These are phyloP conservation scores for Globicephala melas DNA, from an alignment of 2,113 vertebrate species.

Conservation along the genomic window DNA sequence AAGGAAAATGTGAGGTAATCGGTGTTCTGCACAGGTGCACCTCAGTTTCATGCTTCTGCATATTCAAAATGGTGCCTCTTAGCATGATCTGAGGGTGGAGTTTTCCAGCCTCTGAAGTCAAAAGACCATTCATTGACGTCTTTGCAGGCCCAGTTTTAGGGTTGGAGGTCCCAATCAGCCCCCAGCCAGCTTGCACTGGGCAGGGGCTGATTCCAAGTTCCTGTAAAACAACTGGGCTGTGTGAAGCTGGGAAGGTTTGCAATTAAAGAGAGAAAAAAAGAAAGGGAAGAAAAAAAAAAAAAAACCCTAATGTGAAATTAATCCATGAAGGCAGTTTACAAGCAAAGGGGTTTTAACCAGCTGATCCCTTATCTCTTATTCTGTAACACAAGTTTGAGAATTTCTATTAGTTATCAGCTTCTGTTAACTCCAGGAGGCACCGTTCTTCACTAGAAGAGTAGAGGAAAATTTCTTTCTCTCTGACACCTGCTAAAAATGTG, in stretches of 20 bases:
- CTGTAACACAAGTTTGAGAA: neutral
- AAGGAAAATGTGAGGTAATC: neutral
- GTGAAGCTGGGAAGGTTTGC: neutral
- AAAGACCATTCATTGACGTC: neutral
- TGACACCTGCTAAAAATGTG: neutral
- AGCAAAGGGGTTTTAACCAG: neutral
- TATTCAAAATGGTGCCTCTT: neutral
- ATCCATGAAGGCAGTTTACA: neutral
- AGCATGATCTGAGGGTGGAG: neutral
- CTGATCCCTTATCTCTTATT: neutral
- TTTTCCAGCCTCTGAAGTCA: neutral
- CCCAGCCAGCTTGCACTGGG: neutral
- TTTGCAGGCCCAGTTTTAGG: neutral
- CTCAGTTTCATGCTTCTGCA: neutral
- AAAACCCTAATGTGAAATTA: neutral
- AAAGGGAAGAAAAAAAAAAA: rapidly evolving
- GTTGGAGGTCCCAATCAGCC: neutral
- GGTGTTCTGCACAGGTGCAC: too few species aligned
- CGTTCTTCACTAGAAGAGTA: neutral
- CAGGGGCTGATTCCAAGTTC: neutral
- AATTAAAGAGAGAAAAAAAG: neutral
- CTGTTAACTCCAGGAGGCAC: neutral
- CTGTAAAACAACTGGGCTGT: neutral
- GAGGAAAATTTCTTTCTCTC: neutral
- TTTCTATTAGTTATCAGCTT: neutral